These are phyloP conservation scores for Aldrovandia affinis DNA, from an alignment of 2,797 vertebrate genomes.

Conservation along the genomic window DNA sequence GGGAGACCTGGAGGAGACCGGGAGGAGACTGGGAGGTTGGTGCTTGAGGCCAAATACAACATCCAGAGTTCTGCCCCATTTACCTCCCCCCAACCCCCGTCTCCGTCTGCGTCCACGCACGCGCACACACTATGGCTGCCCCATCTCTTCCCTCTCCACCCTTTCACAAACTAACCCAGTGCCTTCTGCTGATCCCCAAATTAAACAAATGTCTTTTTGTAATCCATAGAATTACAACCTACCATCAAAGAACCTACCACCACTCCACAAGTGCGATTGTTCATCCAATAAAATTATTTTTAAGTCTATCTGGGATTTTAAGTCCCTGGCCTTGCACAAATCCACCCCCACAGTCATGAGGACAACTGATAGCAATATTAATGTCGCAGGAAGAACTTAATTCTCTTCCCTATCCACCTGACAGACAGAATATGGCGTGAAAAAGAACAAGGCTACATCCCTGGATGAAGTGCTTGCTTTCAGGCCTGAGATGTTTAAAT, in stretches of 20 bases:
- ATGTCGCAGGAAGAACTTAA: slow-evolving; percentile 40
- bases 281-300: slow-evolving; percentile 48
- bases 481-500: slow-evolving; percentile 29
- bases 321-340: too few species aligned
- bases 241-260: slow-evolving; percentile 8
- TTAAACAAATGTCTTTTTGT: slow-evolving; percentile 51
- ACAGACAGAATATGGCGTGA: background rate
- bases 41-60: background rate
- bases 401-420: background rate
- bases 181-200: slow-evolving; percentile 49
- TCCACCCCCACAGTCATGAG: slow-evolving; percentile 36
- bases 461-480: background rate
- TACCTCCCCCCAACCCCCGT: background rate
- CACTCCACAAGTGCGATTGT: slow-evolving; percentile 38
- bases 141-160: background rate
- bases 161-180: slow-evolving; percentile 40
- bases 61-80: background rate
- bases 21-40: background rate
- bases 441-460: slow-evolving; percentile 35
- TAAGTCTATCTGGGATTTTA: slow-evolving; percentile 36
- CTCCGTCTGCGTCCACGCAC: background rate
- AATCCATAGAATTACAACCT: slow-evolving; percentile 53
- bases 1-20: background rate
- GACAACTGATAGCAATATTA: slow-evolving; percentile 54
- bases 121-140: too few species aligned